A percentile compares a stretch with the other conserved stretches of the same genome.
These are phyloP conservation scores for Pangasius larnaudii DNA, from an alignment of 2,797 vertebrate species.

Conservation along the genomic window DNA sequence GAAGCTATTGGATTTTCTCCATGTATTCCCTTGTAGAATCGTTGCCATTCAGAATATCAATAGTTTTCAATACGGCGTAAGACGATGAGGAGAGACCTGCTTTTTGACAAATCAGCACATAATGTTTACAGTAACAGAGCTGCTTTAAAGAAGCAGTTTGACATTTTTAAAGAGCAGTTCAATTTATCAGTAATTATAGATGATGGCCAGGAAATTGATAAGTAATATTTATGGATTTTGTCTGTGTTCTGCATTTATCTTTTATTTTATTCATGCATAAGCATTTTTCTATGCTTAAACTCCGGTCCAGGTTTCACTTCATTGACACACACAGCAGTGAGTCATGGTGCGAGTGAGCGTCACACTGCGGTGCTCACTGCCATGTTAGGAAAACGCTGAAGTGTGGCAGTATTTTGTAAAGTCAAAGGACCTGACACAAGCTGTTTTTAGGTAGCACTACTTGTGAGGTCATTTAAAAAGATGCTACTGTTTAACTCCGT, in stretches of 20 bases:
- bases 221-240: not conserved
- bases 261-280: not conserved
- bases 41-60: slow-evolving; percentile 40
- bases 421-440: slow-evolving; percentile 22
- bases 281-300: not conserved
- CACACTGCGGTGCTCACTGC: not conserved
- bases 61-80: slow-evolving; percentile 5
- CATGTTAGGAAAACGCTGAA: slow-evolving; percentile 25
- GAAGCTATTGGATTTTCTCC: slow-evolving; percentile 32
- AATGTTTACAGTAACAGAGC: not conserved
- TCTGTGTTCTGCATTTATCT: not conserved
- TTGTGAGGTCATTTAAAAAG: slow-evolving; percentile 10
- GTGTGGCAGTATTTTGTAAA: slow-evolving; percentile 15
- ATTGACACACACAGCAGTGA: slow-evolving; percentile 19
- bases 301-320: not conserved
- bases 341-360: not conserved
- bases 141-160: not conserved
- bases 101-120: not conserved
- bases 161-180: slow-evolving; percentile 1
- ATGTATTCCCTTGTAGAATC: slow-evolving; percentile 18
- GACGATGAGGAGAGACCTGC: not conserved
- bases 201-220: not conserved
- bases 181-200: not conserved
- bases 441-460: not conserved
- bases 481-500: not conserved